Evolutionary conservation across 2,113 vertebrate genomes (phyloP), one percentile per base, ranked within the genome.

Genomic region (Aphelocoma coerulescens): DNA sequence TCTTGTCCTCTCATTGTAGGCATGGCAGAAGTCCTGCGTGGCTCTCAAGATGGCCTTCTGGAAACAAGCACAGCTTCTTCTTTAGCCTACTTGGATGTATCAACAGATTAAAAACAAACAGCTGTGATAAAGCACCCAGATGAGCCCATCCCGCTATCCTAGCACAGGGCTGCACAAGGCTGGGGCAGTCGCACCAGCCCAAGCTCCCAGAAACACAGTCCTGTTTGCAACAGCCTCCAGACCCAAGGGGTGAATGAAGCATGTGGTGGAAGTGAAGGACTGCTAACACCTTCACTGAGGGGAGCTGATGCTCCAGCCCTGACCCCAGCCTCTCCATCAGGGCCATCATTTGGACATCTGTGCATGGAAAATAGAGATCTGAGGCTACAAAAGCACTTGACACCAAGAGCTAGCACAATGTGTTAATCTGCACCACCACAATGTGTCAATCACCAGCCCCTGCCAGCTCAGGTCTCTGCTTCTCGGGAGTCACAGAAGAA

Each of bases 201-300:
- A n/a, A 55, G 75, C 55, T 71, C 37, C 66, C 74, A 74, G 81
- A 7, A 74, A 4, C 1, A 55, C 26, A 14, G 22, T 6, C 27
- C 65, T 28, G 52, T 11, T 11, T 22, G 22, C 59, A 28, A 6
- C 37, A 81, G 41, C 66, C 74, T 82, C 44, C 62, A 61, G 61
- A 63, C 15, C 19, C 85, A 32, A 22, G 14, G 1, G 41, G 26
- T 65, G 63, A 76, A 72, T 2, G 49, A 72, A 82, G 14, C 32
- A 23, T 0, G 0, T 20, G 37, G 18, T 30, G 18, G 44, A 83
- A 72, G 57, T 0, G 1, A n/a, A 85, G 54, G 28, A 37, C 41
- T 73, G 75, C 55, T 33, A 57, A 83, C 0, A 0, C n/a, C 86
- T 82, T 39, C 3, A 2, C 72, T 54, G 59, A 68, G 61, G 67